These are phyloP conservation scores for Entomobrya proxima DNA, from an alignment of 2,888 invertebrate genomes.

Conservation along the genomic window DNA sequence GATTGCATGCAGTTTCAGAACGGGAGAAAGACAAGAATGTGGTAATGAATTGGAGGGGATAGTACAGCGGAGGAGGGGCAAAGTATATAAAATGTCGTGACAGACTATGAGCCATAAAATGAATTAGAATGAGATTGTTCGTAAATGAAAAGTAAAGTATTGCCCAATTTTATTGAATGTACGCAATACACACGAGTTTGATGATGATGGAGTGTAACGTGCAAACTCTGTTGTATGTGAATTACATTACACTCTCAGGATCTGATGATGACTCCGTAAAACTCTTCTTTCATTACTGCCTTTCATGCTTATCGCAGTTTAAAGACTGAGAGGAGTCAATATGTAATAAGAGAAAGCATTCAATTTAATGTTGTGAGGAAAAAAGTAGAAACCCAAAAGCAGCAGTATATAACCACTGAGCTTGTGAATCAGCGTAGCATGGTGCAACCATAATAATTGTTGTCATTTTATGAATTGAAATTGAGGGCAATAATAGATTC, in stretches of 20 bases:
- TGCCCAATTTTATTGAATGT: neutral
- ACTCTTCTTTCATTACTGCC: no score
- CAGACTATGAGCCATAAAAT: slow-evolving; percentile 5
- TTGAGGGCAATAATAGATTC: slow-evolving; percentile 18
- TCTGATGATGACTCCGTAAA: no score
- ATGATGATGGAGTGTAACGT: neutral
- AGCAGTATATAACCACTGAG: neutral
- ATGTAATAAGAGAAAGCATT: no score
- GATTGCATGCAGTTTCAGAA: neutral
- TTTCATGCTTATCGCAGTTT: no score
- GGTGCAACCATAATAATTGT: slow-evolving; percentile 15
- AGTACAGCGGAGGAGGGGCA: neutral
- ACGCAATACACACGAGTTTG: neutral
- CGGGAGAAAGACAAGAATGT: neutral
- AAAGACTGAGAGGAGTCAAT: no score
- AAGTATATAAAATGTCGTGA: slow-evolving; percentile 1
- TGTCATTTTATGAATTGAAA: slow-evolving; percentile 42
- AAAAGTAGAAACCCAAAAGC: no score
- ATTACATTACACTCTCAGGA: neutral
- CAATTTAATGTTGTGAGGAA: no score
- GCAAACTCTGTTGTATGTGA: neutral
- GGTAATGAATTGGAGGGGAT: neutral
- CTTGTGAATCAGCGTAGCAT: neutral
- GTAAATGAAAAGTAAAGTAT: neutral
- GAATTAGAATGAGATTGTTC: slow-evolving; percentile 4